phyloP scores from a whole-genome alignment of 2,888 invertebrate genomes.

The Calameuta idolon region DNA sequence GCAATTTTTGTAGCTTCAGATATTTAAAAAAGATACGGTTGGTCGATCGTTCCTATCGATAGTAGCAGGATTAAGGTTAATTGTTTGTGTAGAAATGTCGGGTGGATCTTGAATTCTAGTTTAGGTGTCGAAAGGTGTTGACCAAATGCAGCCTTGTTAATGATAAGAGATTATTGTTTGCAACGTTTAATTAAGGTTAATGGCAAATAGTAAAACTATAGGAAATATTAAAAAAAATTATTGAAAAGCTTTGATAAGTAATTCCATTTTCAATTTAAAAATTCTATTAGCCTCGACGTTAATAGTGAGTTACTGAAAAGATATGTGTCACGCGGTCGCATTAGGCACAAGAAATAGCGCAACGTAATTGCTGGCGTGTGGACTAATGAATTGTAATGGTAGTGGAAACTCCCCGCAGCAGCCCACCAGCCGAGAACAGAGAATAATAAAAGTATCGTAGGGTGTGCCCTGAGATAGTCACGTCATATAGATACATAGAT shows the following conservation, averaged over 20 bases:
- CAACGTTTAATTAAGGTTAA: no score
- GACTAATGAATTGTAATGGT: conserved; percentile 27
- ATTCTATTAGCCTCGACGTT: background rate
- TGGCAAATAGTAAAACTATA: background rate
- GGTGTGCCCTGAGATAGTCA: background rate
- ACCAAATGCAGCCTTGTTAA: no score
- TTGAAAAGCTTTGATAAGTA: background rate
- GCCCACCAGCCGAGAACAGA: background rate
- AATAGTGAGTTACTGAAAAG: background rate
- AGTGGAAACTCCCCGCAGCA: conserved; percentile 6
- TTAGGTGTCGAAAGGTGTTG: no score
- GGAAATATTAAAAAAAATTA: background rate
- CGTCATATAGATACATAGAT: background rate
- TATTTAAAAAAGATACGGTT: no score
- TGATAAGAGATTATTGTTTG: no score
- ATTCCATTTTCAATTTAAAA: background rate
- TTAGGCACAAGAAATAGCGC: background rate
- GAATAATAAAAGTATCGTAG: background rate
- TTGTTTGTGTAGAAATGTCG: no score
- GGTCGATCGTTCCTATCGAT: background rate
- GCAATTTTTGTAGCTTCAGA: background rate
- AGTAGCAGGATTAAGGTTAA: background rate
- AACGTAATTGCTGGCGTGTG: conserved; percentile 17
- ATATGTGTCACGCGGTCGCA: background rate
- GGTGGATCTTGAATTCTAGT: no score